These are phyloP conservation scores for Drosophila repletoides DNA, from an alignment of 1,140 invertebrate species.

Conservation along the genomic window DNA sequence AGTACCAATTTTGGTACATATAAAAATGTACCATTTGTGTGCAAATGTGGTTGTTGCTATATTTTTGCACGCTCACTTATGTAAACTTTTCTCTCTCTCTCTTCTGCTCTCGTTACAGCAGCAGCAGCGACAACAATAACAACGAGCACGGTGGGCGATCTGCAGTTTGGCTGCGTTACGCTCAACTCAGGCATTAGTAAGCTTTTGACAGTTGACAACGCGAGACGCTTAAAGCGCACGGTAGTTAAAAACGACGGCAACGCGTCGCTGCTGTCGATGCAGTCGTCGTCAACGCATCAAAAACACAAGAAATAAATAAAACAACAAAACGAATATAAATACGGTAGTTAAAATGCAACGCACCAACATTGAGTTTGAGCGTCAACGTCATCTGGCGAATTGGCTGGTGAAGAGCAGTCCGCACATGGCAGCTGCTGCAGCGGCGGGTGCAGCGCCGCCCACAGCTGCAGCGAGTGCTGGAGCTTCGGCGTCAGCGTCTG, in stretches of 20 bases:
- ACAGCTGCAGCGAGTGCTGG: conserved; percentile 23
- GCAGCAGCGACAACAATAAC: conserved; percentile 11
- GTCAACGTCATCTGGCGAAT: conserved; percentile 82
- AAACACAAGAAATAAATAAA: background rate
- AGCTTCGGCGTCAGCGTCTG: conserved; percentile 23
- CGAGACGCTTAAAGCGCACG: conserved; percentile 55
- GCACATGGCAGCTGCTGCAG: conserved; percentile 77
- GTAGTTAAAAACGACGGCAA: conserved; percentile 63
- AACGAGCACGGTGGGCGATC: conserved; percentile 55
- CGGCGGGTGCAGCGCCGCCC: conserved; percentile 38
- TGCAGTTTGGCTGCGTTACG: conserved; percentile 56
- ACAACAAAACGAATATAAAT: conserved; percentile 10
- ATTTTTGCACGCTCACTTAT: conserved; percentile 56
- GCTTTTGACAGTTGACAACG: conserved; percentile 64
- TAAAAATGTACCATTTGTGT: too few species aligned
- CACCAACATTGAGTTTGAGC: conserved; percentile 80
- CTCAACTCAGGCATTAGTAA: conserved; percentile 53
- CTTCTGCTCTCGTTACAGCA: conserved; percentile 28
- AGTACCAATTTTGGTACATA: too few species aligned
- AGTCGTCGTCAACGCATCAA: conserved; percentile 35
- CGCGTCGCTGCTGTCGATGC: conserved; percentile 59
- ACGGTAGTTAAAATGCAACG: conserved; percentile 67
- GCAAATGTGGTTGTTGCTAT: conserved; percentile 56
- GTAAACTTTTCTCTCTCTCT: conserved; percentile 60
- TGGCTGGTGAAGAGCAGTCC: conserved; percentile 81